A percentile compares a stretch with the other conserved stretches of the same genome.
Conservation (phyloP, 2,113 vertebrate species). For the Melanerpes formicivorus region DNA sequence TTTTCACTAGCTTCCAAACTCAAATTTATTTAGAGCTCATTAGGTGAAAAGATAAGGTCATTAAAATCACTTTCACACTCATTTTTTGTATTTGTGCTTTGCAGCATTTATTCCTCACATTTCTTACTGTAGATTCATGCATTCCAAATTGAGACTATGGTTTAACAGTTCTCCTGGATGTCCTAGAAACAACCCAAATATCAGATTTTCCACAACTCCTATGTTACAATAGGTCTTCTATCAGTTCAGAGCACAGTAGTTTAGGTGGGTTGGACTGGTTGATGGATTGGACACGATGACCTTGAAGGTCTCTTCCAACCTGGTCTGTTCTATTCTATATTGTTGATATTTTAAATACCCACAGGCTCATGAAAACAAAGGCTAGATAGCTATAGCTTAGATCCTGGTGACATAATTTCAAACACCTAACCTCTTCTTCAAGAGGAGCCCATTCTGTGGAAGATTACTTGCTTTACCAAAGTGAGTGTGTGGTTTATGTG, state of each 20-base stretch:
- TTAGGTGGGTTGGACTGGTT: too few species aligned
- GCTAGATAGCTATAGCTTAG: background rate
- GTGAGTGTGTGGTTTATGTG: background rate
- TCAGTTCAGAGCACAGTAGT: background rate
- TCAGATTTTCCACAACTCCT: background rate
- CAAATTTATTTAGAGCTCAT: background rate
- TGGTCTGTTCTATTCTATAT: too few species aligned
- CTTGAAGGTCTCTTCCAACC: too few species aligned
- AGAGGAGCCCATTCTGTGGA: background rate
- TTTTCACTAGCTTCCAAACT: background rate
- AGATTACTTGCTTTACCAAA: background rate
- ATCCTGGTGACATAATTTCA: background rate
- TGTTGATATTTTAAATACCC: background rate
- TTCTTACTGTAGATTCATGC: background rate
- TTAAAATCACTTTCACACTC: background rate
- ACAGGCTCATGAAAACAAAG: background rate
- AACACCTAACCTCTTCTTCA: background rate
- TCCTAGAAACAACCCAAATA: background rate
- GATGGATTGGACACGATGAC: too few species aligned
- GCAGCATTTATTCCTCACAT: background rate
- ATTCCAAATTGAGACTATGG: background rate
- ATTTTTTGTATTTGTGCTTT: background rate
- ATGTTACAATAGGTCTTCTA: background rate
- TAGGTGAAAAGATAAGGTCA: background rate
- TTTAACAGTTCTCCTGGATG: background rate